Conservation (phyloP, 2,888 invertebrate species). For the Amorpha juglandis region DNA sequence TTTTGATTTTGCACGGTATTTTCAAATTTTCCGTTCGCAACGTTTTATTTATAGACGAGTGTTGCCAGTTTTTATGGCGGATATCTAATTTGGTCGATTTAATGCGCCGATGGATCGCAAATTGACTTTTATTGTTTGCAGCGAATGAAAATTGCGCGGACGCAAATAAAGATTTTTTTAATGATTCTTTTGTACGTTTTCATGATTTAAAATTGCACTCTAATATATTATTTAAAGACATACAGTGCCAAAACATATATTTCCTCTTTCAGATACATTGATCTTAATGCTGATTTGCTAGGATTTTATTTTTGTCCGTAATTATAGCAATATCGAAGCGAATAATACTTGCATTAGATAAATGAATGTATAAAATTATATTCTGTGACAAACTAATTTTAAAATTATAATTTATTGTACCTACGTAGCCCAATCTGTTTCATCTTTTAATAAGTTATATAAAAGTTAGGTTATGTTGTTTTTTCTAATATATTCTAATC, state of each 20-base stretch:
- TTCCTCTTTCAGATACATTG: background rate
- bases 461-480: no score
- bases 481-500: no score
- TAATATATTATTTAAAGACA: constrained; percentile 2
- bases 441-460: no score
- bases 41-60: constrained; percentile 57
- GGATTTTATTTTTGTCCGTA: background rate
- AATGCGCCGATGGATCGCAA: constrained; percentile 42
- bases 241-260: background rate
- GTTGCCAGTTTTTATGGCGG: constrained; percentile 52
- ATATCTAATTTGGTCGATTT: constrained; percentile 54
- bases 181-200: constrained; percentile 25
- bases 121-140: constrained; percentile 43
- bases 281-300: no score
- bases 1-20: constrained; percentile 76
- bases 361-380: no score
- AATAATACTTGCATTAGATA: no score
- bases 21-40: constrained; percentile 58
- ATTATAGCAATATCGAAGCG: no score
- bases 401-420: background rate
- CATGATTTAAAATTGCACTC: constrained; percentile 19
- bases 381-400: background rate
- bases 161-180: constrained; percentile 32
- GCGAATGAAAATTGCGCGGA: constrained; percentile 27
- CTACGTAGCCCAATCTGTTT: no score